phyloP scores from a whole-genome alignment of 1,140 invertebrate species.

The Dysdera silvatica region DNA sequence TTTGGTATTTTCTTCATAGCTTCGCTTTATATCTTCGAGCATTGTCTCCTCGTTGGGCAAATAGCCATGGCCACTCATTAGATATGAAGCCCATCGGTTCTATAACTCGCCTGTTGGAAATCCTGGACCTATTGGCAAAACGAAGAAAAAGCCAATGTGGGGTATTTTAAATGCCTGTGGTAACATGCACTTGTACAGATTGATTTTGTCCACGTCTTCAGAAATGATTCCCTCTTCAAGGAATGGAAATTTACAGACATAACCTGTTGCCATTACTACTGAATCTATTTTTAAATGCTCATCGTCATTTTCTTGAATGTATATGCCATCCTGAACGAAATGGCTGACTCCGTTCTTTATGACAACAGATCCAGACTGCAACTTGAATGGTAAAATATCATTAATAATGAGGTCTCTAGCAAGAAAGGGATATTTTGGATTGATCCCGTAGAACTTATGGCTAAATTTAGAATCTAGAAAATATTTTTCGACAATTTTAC shows the following conservation, averaged over 20 bases:
- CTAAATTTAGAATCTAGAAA: conserved; percentile 42
- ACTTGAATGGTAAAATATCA: conserved; percentile 48
- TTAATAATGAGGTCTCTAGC: conserved; percentile 52
- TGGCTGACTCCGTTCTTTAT: conserved; percentile 42
- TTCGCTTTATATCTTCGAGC: conserved; percentile 26
- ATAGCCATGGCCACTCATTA: conserved; percentile 22
- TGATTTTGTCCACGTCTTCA: conserved; percentile 41
- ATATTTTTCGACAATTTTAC: conserved; percentile 13
- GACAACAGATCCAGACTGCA: conserved; percentile 46
- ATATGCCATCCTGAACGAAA: conserved; percentile 38
- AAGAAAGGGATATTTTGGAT: conserved; percentile 47
- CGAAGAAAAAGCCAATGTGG: conserved; percentile 44
- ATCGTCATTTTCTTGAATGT: conserved; percentile 35
- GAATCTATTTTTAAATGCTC: conserved; percentile 37
- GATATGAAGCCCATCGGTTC: conserved; percentile 26
- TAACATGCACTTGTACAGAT: conserved; percentile 48
- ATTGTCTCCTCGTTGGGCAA: conserved; percentile 22
- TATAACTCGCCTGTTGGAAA: conserved; percentile 49
- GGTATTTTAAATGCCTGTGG: conserved; percentile 37
- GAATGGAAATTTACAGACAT: conserved; percentile 43
- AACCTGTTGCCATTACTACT: conserved; percentile 43
- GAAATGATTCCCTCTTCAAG: conserved; percentile 40
- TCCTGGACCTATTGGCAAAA: conserved; percentile 49
- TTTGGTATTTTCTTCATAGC: conserved; percentile 23
- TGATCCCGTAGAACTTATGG: conserved; percentile 46